Evolutionary conservation across 1,140 invertebrate species (phyloP), one percentile per base, ranked within the genome.

Genomic region (Gryon sp.): DNA sequence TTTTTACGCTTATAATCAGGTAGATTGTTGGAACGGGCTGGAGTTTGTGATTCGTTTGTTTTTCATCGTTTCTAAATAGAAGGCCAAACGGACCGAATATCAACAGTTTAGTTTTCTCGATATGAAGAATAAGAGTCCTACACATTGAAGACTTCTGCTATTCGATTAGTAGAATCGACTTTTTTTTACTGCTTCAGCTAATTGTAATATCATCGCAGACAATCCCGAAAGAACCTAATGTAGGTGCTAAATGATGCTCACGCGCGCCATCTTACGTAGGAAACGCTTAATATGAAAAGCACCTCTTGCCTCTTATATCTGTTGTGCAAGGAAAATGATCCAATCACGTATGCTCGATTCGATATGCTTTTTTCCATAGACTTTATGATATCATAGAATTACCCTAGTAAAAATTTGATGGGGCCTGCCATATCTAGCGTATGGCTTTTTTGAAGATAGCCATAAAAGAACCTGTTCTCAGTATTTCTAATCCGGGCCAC

Each of bases 61-160:
- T 74, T 4, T 24, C 22, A n/a, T 28, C 14, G n/a, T 26, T 60
- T 75, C 36, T 53, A 60, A 34, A 66, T 26, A 68, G 36, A 63
- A 53, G 50, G 50, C 63, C 50, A 59, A 57, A 65, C 30, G 57
- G 53, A 68, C 72, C 36, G 48, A 46, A 28, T 62, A 11, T 68
- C 30, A 63, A 69, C 72, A 76, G 16, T 43, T 52, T 63, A 18
- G 9, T 30, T 65, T 41, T 43, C 43, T 59, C 45, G 59, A 53
- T 70, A 60, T 63, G 65, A 76, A 76, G 74, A 65, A 53, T 60
- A 59, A 68, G 50, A 68, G 30, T 63, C 22, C 72, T 50, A 50
- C 55, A 68, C 46, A 68, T 46, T 20, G 18, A 66, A 22, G 40
- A 62, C 12, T 41, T 52, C 40, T 50, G 15, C 53, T 60, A 66